phyloP scores from a whole-genome alignment of 2,113 vertebrate genomes.

The Neogobius melanostomus region DNA sequence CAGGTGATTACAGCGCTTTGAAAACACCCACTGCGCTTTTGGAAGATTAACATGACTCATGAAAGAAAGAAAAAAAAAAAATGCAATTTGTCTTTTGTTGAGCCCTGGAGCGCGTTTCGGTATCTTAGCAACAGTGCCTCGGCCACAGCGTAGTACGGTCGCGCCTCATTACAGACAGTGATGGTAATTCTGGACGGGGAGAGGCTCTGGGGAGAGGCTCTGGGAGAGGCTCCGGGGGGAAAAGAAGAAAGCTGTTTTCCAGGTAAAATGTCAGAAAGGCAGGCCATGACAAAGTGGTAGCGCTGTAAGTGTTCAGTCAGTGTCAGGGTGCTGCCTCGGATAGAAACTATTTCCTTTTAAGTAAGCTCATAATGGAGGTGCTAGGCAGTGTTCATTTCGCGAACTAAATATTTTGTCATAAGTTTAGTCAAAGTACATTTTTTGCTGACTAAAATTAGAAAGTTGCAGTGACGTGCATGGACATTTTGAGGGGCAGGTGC shows the following conservation, averaged over 20 bases:
- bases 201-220: constrained; percentile 35
- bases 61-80: constrained; percentile 29
- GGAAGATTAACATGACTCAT: constrained; percentile 30
- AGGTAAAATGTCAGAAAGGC: constrained; percentile 47
- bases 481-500: no score
- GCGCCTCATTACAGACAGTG: constrained; percentile 48
- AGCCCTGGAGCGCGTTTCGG: constrained; percentile 28
- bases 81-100: constrained; percentile 54
- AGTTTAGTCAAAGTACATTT: no score
- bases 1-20: constrained; percentile 23
- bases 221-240: constrained; percentile 26
- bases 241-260: constrained; percentile 22
- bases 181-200: constrained; percentile 47
- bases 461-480: no score
- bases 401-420: no score
- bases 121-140: constrained; percentile 66
- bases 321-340: constrained; percentile 36
- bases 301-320: background rate
- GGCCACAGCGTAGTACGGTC: constrained; percentile 17
- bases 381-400: background rate
- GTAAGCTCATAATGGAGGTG: constrained; percentile 38
- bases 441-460: no score
- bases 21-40: constrained; percentile 31
- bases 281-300: constrained; percentile 18
- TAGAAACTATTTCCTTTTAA: constrained; percentile 49